phyloP scores from a whole-genome alignment of 2,113 vertebrate species.

The Suricata suricatta region DNA sequence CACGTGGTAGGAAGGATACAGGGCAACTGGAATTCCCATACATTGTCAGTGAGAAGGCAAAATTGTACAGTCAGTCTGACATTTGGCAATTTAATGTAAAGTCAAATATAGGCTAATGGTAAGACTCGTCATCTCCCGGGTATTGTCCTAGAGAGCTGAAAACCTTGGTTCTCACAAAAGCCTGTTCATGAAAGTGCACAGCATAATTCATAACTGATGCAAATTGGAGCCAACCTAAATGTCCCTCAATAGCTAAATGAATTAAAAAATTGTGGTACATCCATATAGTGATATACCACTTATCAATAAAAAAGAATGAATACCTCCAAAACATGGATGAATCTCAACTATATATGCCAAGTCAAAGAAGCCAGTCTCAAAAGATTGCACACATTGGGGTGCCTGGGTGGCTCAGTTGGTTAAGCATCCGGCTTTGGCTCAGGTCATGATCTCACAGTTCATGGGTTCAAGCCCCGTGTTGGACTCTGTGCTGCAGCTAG shows the following conservation, averaged over 20 bases:
- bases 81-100: neutral
- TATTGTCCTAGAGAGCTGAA: conserved; percentile 1
- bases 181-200: neutral
- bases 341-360: neutral
- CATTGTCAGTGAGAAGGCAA: neutral
- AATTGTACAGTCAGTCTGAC: neutral
- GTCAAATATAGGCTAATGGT: neutral
- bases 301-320: neutral
- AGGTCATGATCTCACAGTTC: too few relatives aligned
- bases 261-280: neutral
- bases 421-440: too few relatives aligned
- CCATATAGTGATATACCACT: neutral
- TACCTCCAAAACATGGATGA: neutral
- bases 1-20: neutral
- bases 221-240: neutral
- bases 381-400: neutral
- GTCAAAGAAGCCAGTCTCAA: neutral
- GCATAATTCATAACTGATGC: neutral
- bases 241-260: neutral
- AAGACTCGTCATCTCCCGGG: neutral
- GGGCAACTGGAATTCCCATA: neutral
- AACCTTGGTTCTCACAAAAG: neutral
- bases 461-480: too few relatives aligned
- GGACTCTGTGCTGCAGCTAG: too few relatives aligned
- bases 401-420: too few relatives aligned